phyloP scores from a whole-genome alignment of 2,113 vertebrate genomes.

The Pantherophis guttatus region DNA sequence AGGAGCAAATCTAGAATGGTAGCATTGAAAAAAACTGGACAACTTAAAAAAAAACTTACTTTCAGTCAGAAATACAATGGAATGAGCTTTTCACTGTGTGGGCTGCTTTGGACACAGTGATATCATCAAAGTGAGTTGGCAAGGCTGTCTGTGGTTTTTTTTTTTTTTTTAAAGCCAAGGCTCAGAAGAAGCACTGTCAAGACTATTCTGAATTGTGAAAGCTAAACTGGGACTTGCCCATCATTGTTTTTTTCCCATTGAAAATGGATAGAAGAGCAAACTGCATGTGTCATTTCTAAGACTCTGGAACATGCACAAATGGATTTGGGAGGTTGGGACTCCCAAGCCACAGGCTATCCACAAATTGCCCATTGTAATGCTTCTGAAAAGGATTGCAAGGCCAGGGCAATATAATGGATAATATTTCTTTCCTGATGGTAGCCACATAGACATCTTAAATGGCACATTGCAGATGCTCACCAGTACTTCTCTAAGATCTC shows the following conservation, averaged over 20 bases:
- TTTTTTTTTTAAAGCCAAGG: background rate
- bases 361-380: background rate
- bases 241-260: background rate
- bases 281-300: background rate
- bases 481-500: background rate
- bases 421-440: background rate
- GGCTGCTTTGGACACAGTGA: background rate
- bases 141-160: background rate
- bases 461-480: background rate
- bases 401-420: background rate
- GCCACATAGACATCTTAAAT: background rate
- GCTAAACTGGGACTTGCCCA: background rate
- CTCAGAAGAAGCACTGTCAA: background rate
- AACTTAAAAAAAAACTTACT: background rate
- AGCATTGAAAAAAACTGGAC: background rate
- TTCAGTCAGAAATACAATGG: background rate
- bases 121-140: background rate
- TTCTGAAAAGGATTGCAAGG: background rate
- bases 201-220: background rate
- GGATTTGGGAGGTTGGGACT: background rate
- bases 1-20: background rate
- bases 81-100: background rate
- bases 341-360: background rate
- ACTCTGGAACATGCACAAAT: background rate
- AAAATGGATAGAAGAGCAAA: background rate